phyloP scores from a whole-genome alignment of 2,888 invertebrate genomes.

The Leptodirus hochenwartii region DNA sequence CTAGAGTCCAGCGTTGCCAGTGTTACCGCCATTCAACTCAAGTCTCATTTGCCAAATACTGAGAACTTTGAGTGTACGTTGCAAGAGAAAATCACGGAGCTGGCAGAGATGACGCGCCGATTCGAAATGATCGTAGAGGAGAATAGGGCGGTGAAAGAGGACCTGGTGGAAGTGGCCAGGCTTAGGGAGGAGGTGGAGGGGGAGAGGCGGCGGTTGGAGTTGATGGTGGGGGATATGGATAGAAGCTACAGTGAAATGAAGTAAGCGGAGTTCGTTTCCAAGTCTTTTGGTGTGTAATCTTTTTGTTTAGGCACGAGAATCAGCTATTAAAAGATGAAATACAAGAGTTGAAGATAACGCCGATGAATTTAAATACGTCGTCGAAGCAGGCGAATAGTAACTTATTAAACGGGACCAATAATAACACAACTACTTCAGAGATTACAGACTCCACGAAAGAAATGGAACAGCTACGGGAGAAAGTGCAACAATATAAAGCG shows the following conservation, averaged over 20 bases:
- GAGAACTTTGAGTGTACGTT: too few species aligned
- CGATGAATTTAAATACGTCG: slow-evolving; percentile 18
- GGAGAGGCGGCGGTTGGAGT: slow-evolving; percentile 17
- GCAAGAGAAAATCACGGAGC: slow-evolving; percentile 13
- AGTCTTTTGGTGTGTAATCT: too few species aligned
- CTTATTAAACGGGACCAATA: slow-evolving; percentile 13
- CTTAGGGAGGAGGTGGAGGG: slow-evolving; percentile 6
- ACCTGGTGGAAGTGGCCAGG: neutral
- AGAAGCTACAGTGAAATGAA: slow-evolving; percentile 20
- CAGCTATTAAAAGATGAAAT: slow-evolving; percentile 24
- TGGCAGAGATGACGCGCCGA: too few species aligned
- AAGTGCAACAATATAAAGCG: slow-evolving; percentile 23
- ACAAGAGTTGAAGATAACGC: slow-evolving; percentile 23
- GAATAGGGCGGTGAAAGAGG: neutral
- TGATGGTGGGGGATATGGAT: slow-evolving; percentile 16
- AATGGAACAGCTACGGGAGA: slow-evolving; percentile 18
- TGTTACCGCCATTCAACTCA: too few species aligned
- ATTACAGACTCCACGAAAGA: slow-evolving; percentile 9
- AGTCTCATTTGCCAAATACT: too few species aligned
- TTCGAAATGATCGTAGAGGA: slow-evolving; percentile 4
- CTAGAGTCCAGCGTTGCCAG: too few species aligned
- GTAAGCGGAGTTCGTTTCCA: too few species aligned
- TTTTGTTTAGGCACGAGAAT: slow-evolving; percentile 22
- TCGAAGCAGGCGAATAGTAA: slow-evolving; percentile 9
- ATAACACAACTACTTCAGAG: slow-evolving; percentile 7